Percentiles rank a stretch among this genome's conserved stretches.
Conservation (phyloP, 2,797 vertebrate species). For the Trichosurus vulpecula region DNA sequence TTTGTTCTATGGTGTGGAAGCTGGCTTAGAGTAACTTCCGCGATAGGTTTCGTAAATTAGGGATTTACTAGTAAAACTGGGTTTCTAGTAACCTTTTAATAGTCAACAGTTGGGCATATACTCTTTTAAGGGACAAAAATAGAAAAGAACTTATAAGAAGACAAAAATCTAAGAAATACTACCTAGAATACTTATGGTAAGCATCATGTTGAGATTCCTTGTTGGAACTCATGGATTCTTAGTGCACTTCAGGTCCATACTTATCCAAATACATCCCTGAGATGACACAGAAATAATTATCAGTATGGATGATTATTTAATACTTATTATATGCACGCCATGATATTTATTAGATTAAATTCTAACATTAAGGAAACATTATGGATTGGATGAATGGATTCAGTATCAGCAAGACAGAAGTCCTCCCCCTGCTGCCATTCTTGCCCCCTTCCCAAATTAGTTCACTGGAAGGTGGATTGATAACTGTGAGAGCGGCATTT, state of each 20-base stretch:
- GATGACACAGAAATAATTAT: not conserved
- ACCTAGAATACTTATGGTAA: not conserved
- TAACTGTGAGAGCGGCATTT: not conserved
- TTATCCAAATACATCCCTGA: not conserved
- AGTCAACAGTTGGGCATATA: not conserved
- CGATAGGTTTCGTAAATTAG: not conserved
- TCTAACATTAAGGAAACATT: not conserved
- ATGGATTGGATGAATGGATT: not conserved
- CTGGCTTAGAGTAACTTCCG: not conserved
- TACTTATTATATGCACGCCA: not conserved
- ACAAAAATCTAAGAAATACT: not conserved
- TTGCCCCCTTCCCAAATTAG: not conserved
- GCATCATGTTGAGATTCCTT: not conserved
- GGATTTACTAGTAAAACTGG: not conserved
- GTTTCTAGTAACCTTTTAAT: not conserved
- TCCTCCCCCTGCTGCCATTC: not conserved
- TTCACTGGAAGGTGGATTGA: not conserved
- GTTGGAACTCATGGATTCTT: not conserved
- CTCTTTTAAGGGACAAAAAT: not conserved
- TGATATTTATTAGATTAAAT: not conserved
- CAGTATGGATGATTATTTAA: not conserved
- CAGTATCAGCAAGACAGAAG: not conserved
- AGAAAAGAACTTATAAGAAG: not conserved
- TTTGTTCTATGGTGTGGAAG: not conserved
- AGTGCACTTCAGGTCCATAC: not conserved